Evolutionary conservation across 2,797 vertebrate species (phyloP).

Genomic region (Nannoperca australis): DNA sequence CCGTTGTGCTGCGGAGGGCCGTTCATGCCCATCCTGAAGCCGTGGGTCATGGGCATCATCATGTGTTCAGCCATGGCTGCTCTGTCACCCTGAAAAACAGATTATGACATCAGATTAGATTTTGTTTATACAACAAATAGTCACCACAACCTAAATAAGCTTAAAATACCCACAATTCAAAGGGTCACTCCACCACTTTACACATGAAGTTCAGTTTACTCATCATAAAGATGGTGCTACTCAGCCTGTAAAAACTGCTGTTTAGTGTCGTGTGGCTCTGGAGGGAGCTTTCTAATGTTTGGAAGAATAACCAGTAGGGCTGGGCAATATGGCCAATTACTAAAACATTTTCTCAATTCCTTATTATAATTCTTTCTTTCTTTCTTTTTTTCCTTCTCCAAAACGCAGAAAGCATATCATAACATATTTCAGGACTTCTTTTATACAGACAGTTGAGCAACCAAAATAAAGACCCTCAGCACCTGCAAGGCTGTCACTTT

Average conservation of each 20-base stretch:
- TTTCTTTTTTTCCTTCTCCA: background rate
- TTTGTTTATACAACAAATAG: background rate
- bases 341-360: background rate
- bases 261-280: background rate
- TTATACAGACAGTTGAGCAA: too few relatives aligned
- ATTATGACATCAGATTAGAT: constrained; percentile 3
- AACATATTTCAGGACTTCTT: background rate
- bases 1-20: constrained; percentile 85
- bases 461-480: background rate
- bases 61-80: constrained; percentile 93
- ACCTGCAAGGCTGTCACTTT: background rate
- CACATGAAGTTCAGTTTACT: background rate
- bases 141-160: background rate
- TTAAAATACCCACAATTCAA: background rate
- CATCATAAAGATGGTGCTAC: background rate
- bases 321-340: background rate
- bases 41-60: constrained; percentile 93
- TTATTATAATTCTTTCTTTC: background rate
- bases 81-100: constrained; percentile 52
- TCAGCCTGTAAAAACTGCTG: background rate
- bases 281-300: background rate
- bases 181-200: background rate
- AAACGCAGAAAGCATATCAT: background rate
- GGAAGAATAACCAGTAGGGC: background rate
- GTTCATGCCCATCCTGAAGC: constrained; percentile 91